Base-by-base conservation (phyloP, 1,140 invertebrate species). In the Aphis craccivora region DNA sequence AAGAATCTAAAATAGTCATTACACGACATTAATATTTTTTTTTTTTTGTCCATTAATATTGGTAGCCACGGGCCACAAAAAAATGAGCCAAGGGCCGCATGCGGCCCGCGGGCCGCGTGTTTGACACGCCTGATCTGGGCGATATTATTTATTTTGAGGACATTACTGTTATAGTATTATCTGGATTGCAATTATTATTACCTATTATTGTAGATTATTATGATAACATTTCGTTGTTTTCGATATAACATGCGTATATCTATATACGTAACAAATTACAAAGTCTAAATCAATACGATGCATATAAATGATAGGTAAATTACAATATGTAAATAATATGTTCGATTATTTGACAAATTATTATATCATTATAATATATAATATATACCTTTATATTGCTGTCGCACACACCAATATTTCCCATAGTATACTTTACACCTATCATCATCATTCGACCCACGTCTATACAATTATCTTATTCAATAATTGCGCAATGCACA, bases 141-240 rank as follows among this genome's bases (percentile, higher is more conserved):
- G 60, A 67, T 67, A 67, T n/a, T 76, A 76, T 76, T 76, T 76
- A 76, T 76, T 76, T 76, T n/a, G n/a, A 35, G 60, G n/a, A 76
- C 18, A 76, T n/a, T 18, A 76, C 60, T n/a, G 30, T 6, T 6
- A 76, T 76, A 6, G n/a, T 76, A n/a, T 76, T 67, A 30, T 67
- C 60, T 0, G 60, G 60, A 67, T 67, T 67, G n/a, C 30, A 67
- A n/a, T 60, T 60, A 60, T 67, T 76, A n/a, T n/a, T 48, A 18
- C 14, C 18, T 51, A 51, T 51, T 67, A 67, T 67, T 67, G 30
- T n/a, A 76, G 14, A n/a, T 76, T 76, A 35, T n/a, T 76, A 18
- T 30, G 14, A 67, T 67, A 0, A 14, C 4, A 67, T n/a, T 67
- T n/a, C 30, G 0, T 67, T 67, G 14, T 67, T 67, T 67, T 18